Evolutionary conservation across 1,140 invertebrate genomes (phyloP).

Genomic region (Trichonephila clavipes): DNA sequence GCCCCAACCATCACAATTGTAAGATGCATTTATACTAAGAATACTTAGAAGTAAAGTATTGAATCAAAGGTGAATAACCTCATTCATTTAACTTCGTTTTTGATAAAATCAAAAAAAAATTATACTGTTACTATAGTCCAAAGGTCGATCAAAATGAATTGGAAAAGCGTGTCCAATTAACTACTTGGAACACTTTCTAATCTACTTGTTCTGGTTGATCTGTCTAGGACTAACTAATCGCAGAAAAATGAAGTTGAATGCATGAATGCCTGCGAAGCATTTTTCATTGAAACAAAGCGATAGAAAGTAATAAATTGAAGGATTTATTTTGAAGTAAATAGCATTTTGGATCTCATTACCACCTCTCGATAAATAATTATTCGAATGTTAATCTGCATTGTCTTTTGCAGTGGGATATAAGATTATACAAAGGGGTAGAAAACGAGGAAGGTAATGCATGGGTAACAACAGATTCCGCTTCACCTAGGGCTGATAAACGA

Average conservation of each 20-base stretch:
- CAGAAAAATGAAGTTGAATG: not conserved
- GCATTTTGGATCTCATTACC: constrained; percentile 7
- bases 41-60: too few species aligned
- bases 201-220: not conserved
- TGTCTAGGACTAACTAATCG: not conserved
- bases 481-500: constrained; percentile 51
- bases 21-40: too few species aligned
- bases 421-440: constrained; percentile 30
- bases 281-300: not conserved
- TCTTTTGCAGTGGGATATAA: constrained; percentile 32
- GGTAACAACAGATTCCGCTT: constrained; percentile 35
- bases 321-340: constrained; percentile 51
- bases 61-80: too few species aligned
- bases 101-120: too few species aligned
- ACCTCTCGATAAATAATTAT: constrained; percentile 42
- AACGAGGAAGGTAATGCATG: constrained; percentile 37
- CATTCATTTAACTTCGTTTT: too few species aligned
- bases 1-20: too few species aligned
- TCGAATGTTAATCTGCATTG: constrained; percentile 43
- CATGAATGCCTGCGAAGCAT: not conserved
- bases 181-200: not conserved
- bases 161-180: not conserved
- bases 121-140: too few species aligned
- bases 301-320: constrained; percentile 24
- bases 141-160: not conserved